A percentile compares a stretch with the other conserved stretches of the same genome.
Conservation (phyloP, 1,140 invertebrate genomes). For the Euglossa dilemma region DNA sequence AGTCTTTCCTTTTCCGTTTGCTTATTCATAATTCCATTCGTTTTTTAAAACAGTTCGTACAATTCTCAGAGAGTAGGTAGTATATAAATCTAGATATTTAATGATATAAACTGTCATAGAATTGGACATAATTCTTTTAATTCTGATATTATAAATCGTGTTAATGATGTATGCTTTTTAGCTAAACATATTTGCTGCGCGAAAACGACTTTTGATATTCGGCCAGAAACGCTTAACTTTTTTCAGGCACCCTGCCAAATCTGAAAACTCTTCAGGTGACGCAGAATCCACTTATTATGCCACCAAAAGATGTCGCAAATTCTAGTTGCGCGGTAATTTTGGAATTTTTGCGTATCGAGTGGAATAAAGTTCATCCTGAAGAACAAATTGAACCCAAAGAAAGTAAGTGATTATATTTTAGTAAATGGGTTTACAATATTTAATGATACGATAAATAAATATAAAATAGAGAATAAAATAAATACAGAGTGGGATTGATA, state of each 20-base stretch:
- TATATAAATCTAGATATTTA: not conserved
- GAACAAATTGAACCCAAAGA: slow-evolving; percentile 51
- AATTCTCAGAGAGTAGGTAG: no score
- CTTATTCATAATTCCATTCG: not conserved
- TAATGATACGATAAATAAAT: no score
- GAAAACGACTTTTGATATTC: not conserved
- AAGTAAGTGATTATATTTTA: slow-evolving; percentile 24
- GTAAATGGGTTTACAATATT: not conserved
- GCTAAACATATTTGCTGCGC: not conserved
- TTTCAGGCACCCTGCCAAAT: slow-evolving; percentile 73
- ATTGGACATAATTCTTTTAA: not conserved
- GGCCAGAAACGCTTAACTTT: not conserved
- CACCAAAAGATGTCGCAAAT: slow-evolving; percentile 80
- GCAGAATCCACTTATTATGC: slow-evolving; percentile 83
- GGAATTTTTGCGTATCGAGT: slow-evolving; percentile 81
- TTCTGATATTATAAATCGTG: not conserved
- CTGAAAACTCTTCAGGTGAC: slow-evolving; percentile 83
- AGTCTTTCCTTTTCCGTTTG: not conserved
- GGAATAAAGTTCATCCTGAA: slow-evolving; percentile 74
- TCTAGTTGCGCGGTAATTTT: slow-evolving; percentile 79
- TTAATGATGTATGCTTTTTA: not conserved
- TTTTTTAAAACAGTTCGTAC: not conserved
- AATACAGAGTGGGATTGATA: not conserved
- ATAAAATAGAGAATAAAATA: not conserved
- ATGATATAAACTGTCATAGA: not conserved